Evolutionary conservation across 2,797 vertebrate species (phyloP), one percentile per base, ranked within the genome.

Genomic region (Lophius americanus): DNA sequence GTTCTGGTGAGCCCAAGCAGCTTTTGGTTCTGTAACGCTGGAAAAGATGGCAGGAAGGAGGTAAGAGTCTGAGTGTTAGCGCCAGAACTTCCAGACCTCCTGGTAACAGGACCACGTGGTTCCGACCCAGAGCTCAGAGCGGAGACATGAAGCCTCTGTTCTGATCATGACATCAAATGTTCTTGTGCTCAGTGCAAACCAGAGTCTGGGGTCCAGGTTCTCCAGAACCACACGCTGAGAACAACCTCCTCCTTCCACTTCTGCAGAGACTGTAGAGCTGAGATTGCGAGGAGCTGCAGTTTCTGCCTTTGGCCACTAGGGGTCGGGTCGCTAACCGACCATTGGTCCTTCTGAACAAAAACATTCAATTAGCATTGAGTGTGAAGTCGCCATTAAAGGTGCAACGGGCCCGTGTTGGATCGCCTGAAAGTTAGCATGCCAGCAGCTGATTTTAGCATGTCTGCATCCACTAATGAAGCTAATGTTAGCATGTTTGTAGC

Each of bases 1-100:
- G 35, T 82, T 73, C 46, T 4, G 4, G 23, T 1, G 23, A 23
- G 23, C 23, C 23, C 23, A 75, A 86, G 87, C 85, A 88, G 85
- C 81, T 85, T 85, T 86, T 78, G 80, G 85, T 88, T 85, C 64
- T 54, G 53, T 76, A 75, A 74, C 35, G 2, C 43, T 23, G 54
- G 66, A 32, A 62, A 68, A 69, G 47, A 73, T 73, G 77, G 75
- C 64, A 75, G 60, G 67, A 66, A 77, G 73, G 75, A 76, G 78
- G 70, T 51, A 70, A 65, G 60, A 60, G 59, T 67, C 76, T 60
- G 51, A 62, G 56, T 63, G 59, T 74, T 33, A 14, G 62, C 66
- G 64, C 41, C 53, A 43, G 7, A 41, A 37, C 14, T 78, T 69
- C 73, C 72, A 64, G 59, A 60, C 55, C 56, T 59, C 67, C 9